A percentile compares a stretch with the other conserved stretches of the same genome.
Evolutionary conservation across 1,140 invertebrate genomes (phyloP).

Genomic region (Nasonia giraulti): DNA sequence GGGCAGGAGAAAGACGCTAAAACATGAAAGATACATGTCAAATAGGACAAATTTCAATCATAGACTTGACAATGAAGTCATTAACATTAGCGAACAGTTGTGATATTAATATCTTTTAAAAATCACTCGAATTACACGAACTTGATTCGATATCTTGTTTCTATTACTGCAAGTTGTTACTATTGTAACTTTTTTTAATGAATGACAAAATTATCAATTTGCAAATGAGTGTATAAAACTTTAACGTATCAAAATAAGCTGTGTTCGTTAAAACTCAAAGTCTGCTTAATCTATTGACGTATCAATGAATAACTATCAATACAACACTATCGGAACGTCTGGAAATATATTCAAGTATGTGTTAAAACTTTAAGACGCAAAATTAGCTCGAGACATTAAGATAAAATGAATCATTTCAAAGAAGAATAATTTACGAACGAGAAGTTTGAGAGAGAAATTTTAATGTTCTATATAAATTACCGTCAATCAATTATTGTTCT

Average conservation of each 20-base stretch:
- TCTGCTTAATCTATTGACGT: not conserved
- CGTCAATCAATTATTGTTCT: not conserved
- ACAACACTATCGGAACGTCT: not conserved
- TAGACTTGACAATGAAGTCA: constrained; percentile 24
- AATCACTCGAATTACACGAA: constrained; percentile 23
- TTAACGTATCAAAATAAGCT: constrained; percentile 11
- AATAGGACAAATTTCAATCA: constrained; percentile 28
- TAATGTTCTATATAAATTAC: not conserved
- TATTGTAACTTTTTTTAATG: not conserved
- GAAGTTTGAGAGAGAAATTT: not conserved
- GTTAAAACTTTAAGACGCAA: not conserved
- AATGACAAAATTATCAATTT: constrained; percentile 6
- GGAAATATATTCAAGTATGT: not conserved
- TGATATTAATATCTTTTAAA: constrained; percentile 33
- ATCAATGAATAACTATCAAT: not conserved
- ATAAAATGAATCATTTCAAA: not conserved
- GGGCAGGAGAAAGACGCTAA: constrained; percentile 25
- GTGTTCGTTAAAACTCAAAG: constrained; percentile 12
- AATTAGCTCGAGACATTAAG: not conserved
- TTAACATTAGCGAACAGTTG: constrained; percentile 33
- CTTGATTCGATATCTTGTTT: not conserved
- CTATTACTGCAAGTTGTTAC: constrained; percentile 3
- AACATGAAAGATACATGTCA: constrained; percentile 41
- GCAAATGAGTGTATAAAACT: not conserved
- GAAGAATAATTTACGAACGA: no score